Evolutionary conservation across 2,888 invertebrate species (phyloP).

Genomic region (Xestia rhomboidea): DNA sequence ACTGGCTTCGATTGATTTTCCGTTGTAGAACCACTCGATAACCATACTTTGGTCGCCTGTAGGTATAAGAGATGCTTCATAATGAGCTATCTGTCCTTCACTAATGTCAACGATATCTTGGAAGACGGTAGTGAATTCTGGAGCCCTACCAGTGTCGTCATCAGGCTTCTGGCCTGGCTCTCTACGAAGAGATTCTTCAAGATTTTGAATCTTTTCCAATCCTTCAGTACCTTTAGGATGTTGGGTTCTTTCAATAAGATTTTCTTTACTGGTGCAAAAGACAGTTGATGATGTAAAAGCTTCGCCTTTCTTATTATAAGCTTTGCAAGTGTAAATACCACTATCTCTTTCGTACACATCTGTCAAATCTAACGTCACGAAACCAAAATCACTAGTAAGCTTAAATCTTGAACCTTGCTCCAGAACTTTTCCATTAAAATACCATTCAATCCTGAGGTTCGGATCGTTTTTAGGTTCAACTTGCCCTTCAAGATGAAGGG

Average conservation of each 20-base stretch:
- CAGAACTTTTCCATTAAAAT: constrained; percentile 96
- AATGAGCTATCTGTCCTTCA: constrained; percentile 99
- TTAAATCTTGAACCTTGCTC: constrained; percentile 97
- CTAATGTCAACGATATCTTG: constrained; percentile 95
- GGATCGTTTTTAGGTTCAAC: constrained; percentile 98
- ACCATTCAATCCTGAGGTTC: constrained; percentile 97
- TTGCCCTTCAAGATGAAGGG: constrained; percentile 97
- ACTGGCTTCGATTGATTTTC: constrained; percentile 96
- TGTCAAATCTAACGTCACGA: constrained; percentile 97
- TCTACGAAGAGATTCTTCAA: constrained; percentile 95
- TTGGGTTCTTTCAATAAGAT: constrained; percentile 96
- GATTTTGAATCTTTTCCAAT: constrained; percentile 96
- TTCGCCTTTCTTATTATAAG: constrained; percentile 96
- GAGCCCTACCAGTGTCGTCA: constrained; percentile 95
- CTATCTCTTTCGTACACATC: constrained; percentile 98
- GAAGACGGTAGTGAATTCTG: constrained; percentile 96
- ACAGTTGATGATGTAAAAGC: constrained; percentile 97
- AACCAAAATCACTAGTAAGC: constrained; percentile 98
- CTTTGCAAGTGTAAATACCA: constrained; percentile 98
- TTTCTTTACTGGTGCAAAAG: constrained; percentile 95
- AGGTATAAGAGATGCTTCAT: constrained; percentile 98
- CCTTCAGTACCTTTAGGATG: constrained; percentile 99
- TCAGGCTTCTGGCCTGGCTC: constrained; percentile 93
- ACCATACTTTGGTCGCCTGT: constrained; percentile 98
- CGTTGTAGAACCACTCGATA: constrained; percentile 99